Evolutionary conservation across 2,888 invertebrate genomes (phyloP), one percentile per base, ranked within the genome.

Genomic region (Teleiodes luculella): DNA sequence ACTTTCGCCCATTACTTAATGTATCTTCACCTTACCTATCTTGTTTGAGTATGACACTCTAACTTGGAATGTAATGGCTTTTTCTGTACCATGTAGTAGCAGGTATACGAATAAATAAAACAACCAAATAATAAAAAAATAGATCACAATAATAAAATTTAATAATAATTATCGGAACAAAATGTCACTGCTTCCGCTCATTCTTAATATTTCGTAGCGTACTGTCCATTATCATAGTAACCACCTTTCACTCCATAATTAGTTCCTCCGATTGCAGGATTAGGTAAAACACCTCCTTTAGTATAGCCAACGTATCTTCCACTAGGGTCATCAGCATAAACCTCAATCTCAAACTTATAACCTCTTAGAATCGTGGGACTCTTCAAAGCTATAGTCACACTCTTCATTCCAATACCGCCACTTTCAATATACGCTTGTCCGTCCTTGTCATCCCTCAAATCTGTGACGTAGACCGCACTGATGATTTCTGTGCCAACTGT

Each of bases 321-420:
- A 37, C 5, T 71, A 0, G 74, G 71, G 31, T 80, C 64, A 6
- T 80, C 72, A 1, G 79, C 81, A 54, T 78, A 86, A 31, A 86
- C 78, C 65, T 86, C 75, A 11, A 86, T 79, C 71, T 75, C 76
- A 57, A 87, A 87, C 54, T 83, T 83, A 37, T 78, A 83, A 0
- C 86, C 87, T 6, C 83, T 64, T 1, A 86, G 76, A 1, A 80
- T 63, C 11, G 71, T 74, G 0, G 86, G 84, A 54, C 86, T 83
- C 16, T 80, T 70, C 57, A 87, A 50, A 52, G 82, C 82, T 1
- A 87, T 74, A 0, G 74, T 79, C 1, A 84, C 86, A 53, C 55
- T 78, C 4, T 65, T 76, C 55, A 77, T 67, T 0, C 86, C 86
- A 11, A 87, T 76, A 0, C 87, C 87, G 1, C 87, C 87, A 1